phyloP scores from a whole-genome alignment of 1,140 invertebrate species.

The Acromyrmex charruanus region DNA sequence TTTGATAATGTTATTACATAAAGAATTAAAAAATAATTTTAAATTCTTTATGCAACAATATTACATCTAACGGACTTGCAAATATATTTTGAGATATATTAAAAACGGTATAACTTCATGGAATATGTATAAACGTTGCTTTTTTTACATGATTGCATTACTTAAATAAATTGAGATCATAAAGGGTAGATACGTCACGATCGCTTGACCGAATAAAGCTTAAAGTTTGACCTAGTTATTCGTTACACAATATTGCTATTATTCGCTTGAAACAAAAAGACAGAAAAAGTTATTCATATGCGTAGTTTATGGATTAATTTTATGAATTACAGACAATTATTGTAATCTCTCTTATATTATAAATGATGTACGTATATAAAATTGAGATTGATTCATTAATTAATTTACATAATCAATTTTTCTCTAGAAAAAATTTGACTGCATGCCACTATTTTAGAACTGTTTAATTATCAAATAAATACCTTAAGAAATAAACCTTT shows the following conservation, averaged over 20 bases:
- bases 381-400: background rate
- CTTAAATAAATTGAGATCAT: slow-evolving; percentile 55
- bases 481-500: too few relatives aligned
- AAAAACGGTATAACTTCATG: too few relatives aligned
- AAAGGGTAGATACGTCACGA: slow-evolving; percentile 74
- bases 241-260: slow-evolving; percentile 1
- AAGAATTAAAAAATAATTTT: too few relatives aligned
- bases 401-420: background rate
- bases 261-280: background rate
- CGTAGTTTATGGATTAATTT: background rate
- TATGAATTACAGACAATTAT: background rate
- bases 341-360: background rate
- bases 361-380: too few relatives aligned
- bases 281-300: background rate
- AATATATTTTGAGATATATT: too few relatives aligned
- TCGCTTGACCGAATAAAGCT: slow-evolving; percentile 78
- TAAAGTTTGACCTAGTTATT: slow-evolving; percentile 73
- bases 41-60: too few relatives aligned
- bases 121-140: too few relatives aligned
- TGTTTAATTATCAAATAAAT: background rate
- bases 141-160: background rate
- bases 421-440: background rate
- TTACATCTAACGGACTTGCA: too few relatives aligned
- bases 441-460: background rate
- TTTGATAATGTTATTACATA: too few relatives aligned